Evolutionary conservation across 2,113 vertebrate genomes (phyloP).

Genomic region (Chionodraco myersi): DNA sequence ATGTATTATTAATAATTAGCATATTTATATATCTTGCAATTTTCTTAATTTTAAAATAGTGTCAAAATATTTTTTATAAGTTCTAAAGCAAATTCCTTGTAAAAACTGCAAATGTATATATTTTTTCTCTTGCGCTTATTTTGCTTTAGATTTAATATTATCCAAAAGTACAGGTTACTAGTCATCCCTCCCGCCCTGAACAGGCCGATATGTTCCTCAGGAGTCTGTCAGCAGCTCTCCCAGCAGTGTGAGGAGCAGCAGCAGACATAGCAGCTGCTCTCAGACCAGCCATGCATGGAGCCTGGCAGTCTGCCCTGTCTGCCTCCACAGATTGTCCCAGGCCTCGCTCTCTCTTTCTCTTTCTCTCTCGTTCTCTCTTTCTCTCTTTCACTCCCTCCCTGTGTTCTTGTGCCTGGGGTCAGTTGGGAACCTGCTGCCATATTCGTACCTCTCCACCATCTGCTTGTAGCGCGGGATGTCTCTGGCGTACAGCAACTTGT

Average conservation of each 20-base stretch:
- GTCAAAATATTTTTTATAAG: too few species aligned
- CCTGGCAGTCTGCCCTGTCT: slow-evolving; percentile 64
- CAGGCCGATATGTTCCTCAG: background rate
- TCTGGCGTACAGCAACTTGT: slow-evolving; percentile 85
- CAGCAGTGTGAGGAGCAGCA: slow-evolving; percentile 38
- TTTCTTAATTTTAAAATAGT: too few species aligned
- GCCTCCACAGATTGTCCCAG: slow-evolving; percentile 68
- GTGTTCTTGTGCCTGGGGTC: slow-evolving; percentile 54
- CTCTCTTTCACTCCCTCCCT: background rate
- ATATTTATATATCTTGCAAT: too few species aligned
- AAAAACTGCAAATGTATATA: too few species aligned
- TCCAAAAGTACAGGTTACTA: too few species aligned
- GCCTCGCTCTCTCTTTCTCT: slow-evolving; percentile 4
- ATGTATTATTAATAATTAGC: too few species aligned
- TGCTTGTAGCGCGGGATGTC: slow-evolving; percentile 87
- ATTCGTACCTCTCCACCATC: slow-evolving; percentile 85
- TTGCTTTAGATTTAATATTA: too few species aligned
- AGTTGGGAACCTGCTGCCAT: slow-evolving; percentile 54
- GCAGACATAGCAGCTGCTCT: slow-evolving; percentile 65
- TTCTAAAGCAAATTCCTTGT: too few species aligned
- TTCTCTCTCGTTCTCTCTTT: too few species aligned
- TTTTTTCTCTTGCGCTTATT: too few species aligned
- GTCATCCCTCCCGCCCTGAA: too few species aligned
- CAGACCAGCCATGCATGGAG: slow-evolving; percentile 66
- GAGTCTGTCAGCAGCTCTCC: slow-evolving; percentile 2